Conservation (phyloP, 2,888 invertebrate species). For the Arge pagana region DNA sequence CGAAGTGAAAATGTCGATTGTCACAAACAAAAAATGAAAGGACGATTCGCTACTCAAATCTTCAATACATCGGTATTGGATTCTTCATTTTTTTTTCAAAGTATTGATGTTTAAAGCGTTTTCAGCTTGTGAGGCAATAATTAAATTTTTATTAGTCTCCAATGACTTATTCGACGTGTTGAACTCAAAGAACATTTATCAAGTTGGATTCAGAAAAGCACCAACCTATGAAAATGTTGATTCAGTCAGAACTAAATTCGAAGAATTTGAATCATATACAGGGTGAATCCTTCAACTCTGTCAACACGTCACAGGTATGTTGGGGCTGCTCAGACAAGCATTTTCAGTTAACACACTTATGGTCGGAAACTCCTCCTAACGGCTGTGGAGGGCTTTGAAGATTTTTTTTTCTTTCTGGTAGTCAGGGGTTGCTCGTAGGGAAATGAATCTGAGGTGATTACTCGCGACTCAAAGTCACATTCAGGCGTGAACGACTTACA, state of each 20-base stretch:
- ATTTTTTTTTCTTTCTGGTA: no score
- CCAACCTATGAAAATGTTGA: constrained; percentile 9
- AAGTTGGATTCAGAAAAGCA: constrained; percentile 14
- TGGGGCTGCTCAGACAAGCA: no score
- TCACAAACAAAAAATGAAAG: constrained; percentile 34
- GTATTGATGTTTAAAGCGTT: constrained; percentile 25
- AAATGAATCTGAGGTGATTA: no score
- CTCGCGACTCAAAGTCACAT: no score
- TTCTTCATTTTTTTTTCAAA: constrained; percentile 18
- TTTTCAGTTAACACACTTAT: no score
- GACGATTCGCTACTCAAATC: constrained; percentile 26
- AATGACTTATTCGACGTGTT: constrained; percentile 31
- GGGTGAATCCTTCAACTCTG: no score
- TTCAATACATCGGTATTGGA: constrained; percentile 27
- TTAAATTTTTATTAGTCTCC: constrained; percentile 21
- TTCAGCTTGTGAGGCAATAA: constrained; percentile 23
- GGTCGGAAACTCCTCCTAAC: no score
- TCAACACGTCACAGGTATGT: no score
- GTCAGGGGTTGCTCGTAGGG: no score
- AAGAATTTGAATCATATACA: constrained; percentile 9
- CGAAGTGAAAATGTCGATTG: constrained; percentile 27
- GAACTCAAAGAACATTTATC: constrained; percentile 21
- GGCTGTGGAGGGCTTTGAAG: no score
- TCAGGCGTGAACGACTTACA: no score
- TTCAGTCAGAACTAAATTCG: background rate